Evolutionary conservation across 1,140 invertebrate species (phyloP), one percentile per base, ranked within the genome.

Genomic region (Drosophila carrolli): DNA sequence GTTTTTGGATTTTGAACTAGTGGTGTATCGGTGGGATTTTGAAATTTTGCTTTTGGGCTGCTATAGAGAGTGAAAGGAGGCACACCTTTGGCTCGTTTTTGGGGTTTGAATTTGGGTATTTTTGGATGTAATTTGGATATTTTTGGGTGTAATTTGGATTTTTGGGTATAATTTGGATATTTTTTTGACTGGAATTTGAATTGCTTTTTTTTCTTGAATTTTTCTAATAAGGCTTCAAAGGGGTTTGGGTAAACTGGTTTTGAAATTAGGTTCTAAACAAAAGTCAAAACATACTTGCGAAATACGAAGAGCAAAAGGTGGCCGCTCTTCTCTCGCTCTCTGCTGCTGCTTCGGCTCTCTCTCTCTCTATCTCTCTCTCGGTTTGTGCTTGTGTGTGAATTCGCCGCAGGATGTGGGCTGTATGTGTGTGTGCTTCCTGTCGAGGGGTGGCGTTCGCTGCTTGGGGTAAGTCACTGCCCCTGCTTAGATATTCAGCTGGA

Each of bases 211-310:
- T 14, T 46, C 35, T 41, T 11, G 16, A 27, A 11, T 44, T 44
- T 43, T 53, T 53, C 5, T 37, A 53, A 5, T 37, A 4, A 16
- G 32, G 38, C 10, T 51, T 78, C 8, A 41, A 47, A 67, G 53
- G 56, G 32, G n/a, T 38, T 56, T 23, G 5, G 68, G 48, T n/a
- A 71, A 71, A 27, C 32, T 43, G 81, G 47, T 73, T 55, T 70
- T 41, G 75, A 79, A 79, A 66, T 68, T 37, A 46, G 57, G n/a
- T 40, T 72, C 70, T 62, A 75, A 84, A 79, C 50, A 67, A 58
- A 66, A 86, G 54, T 79, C 68, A 85, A 78, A 88, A 89, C 84
- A 86, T 86, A 86, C 83, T 86, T 86, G 83, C 84, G 72, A 86
- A 86, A 68, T 81, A 58, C 29, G 66, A 44, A 50, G 61, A 68